These are phyloP conservation scores for Takifugu flavidus DNA, from an alignment of 2,113 vertebrate species.

Conservation along the genomic window DNA sequence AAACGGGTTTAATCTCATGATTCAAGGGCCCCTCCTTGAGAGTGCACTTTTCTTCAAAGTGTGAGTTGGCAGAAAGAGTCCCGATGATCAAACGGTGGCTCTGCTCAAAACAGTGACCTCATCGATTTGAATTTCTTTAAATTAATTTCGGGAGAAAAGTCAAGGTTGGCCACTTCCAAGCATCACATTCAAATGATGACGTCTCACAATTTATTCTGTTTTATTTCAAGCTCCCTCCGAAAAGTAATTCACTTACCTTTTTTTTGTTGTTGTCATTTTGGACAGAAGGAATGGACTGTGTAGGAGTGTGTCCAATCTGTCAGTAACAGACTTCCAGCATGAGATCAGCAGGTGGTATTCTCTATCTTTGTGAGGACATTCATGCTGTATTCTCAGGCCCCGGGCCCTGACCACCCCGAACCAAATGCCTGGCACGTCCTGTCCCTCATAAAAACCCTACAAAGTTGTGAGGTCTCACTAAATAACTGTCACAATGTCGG, in stretches of 20 bases:
- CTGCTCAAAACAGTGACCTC: slow-evolving; percentile 64
- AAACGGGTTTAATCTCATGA: slow-evolving; percentile 48
- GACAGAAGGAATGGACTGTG: slow-evolving; percentile 29
- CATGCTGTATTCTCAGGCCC: background rate
- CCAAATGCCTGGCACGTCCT: background rate
- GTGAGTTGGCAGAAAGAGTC: slow-evolving; percentile 40
- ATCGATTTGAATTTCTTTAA: slow-evolving; percentile 51
- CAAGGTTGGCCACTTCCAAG: slow-evolving; percentile 45
- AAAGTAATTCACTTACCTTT: slow-evolving; percentile 47
- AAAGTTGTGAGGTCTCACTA: background rate
- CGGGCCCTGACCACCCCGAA: background rate
- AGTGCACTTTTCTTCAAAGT: slow-evolving; percentile 39
- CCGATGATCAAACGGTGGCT: slow-evolving; percentile 46
- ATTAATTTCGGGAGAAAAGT: slow-evolving; percentile 47
- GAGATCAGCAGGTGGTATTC: slow-evolving; percentile 2
- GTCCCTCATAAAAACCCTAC: background rate
- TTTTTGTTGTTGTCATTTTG: slow-evolving; percentile 41
- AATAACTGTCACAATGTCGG: background rate
- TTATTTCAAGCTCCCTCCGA: slow-evolving; percentile 32
- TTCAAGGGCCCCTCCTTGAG: slow-evolving; percentile 38
- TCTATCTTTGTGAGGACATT: background rate
- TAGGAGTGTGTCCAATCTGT: slow-evolving; percentile 25
- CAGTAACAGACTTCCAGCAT: slow-evolving; percentile 13
- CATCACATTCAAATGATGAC: slow-evolving; percentile 45
- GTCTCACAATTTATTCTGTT: slow-evolving; percentile 37